These are phyloP conservation scores for Poecile montanus DNA, from an alignment of 2,797 vertebrate genomes.

Conservation along the genomic window DNA sequence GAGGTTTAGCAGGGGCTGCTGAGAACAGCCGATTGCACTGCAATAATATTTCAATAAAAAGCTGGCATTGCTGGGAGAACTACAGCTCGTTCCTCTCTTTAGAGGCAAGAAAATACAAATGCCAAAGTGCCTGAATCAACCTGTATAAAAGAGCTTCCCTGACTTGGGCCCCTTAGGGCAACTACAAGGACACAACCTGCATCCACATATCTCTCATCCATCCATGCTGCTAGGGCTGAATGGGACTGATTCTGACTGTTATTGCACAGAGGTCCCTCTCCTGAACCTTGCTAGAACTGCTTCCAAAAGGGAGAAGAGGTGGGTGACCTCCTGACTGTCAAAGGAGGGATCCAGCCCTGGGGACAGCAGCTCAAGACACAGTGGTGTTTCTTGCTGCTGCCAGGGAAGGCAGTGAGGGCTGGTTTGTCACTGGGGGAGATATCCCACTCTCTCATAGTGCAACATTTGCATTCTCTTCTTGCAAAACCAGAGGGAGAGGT, in stretches of 20 bases:
- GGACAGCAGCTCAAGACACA: neutral
- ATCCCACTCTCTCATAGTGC: neutral
- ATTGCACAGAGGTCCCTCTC: constrained; percentile 46
- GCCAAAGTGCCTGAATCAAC: constrained; percentile 12
- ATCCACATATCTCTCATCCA: neutral
- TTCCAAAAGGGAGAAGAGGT: neutral
- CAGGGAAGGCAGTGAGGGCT: neutral
- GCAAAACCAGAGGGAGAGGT: neutral
- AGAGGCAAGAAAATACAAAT: constrained; percentile 1
- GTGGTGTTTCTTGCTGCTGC: neutral
- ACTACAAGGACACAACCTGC: neutral
- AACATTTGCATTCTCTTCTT: neutral
- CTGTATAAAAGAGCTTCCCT: neutral
- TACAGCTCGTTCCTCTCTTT: neutral
- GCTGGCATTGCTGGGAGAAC: neutral
- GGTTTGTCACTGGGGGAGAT: neutral
- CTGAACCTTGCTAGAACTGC: neutral
- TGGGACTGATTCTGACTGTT: constrained; percentile 7
- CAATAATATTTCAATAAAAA: neutral
- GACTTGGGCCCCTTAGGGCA: neutral
- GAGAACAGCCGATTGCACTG: constrained; percentile 5
- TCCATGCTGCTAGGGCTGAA: neutral
- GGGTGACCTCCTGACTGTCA: neutral
- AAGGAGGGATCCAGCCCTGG: neutral
- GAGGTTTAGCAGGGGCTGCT: neutral